A percentile compares a stretch with the other conserved stretches of the same genome.
These are phyloP conservation scores for Lasioglossum pauxillum DNA, from an alignment of 2,888 invertebrate species.

Conservation along the genomic window DNA sequence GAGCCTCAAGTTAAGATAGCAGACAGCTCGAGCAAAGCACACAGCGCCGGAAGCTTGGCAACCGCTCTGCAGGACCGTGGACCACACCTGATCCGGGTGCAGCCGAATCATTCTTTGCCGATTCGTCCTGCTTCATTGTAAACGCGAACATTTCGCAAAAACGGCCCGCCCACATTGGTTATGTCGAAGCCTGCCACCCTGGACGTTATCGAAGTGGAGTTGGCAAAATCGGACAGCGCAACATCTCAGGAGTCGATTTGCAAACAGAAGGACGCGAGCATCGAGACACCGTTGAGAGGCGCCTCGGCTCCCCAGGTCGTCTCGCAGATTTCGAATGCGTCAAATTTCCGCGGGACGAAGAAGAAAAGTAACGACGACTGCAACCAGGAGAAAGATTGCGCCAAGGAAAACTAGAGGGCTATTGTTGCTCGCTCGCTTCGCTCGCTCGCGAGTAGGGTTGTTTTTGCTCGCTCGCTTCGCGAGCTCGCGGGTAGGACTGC, in stretches of 20 bases:
- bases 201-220: conserved; percentile 39
- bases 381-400: conserved; percentile 10
- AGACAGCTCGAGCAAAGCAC: conserved; percentile 62
- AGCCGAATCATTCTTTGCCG: conserved; percentile 80
- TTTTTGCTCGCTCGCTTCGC: too few species aligned
- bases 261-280: not conserved
- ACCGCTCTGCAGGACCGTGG: conserved; percentile 76
- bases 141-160: conserved; percentile 56
- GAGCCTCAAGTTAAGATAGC: conserved; percentile 67
- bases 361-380: conserved; percentile 25
- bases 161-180: conserved; percentile 30
- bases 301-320: not conserved
- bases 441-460: too few species aligned
- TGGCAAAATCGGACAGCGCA: conserved; percentile 5
- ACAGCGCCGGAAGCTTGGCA: conserved; percentile 64
- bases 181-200: conserved; percentile 25
- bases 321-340: conserved; percentile 35
- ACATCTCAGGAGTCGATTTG: not conserved
- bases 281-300: not conserved
- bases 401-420: too few species aligned
- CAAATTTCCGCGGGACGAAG: conserved; percentile 22
- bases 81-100: conserved; percentile 75
- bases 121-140: conserved; percentile 78
- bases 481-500: too few species aligned
- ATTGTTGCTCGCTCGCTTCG: too few species aligned